Percentiles rank a stretch among this genome's conserved stretches.
Evolutionary conservation across 2,113 vertebrate genomes (phyloP).

Genomic region (Aspiorhynchus laticeps): DNA sequence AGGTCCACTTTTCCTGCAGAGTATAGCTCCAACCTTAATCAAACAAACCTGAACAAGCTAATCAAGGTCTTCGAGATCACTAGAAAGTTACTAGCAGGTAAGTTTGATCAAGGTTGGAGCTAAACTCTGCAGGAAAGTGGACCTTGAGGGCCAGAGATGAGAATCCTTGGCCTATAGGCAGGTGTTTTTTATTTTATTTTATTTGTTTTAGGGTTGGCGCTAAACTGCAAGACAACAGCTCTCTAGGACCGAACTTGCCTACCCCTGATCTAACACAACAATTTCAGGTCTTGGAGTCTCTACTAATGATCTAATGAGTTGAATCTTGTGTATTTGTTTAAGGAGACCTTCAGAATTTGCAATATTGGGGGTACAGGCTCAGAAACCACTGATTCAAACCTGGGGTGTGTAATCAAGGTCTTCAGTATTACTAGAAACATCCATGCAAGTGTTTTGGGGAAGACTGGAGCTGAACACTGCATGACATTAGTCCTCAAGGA

Average conservation of each 20-base stretch:
- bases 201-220: no score
- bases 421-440: not conserved
- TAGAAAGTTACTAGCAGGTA: no score
- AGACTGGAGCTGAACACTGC: not conserved
- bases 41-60: not conserved
- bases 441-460: not conserved
- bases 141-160: no score
- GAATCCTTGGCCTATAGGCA: no score
- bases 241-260: not conserved
- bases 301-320: not conserved
- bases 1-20: not conserved
- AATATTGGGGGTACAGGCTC: not conserved
- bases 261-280: not conserved
- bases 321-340: not conserved
- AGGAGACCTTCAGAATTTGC: not conserved
- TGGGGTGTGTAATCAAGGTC: not conserved
- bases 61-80: no score
- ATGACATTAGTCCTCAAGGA: not conserved
- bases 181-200: no score
- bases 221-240: not conserved
- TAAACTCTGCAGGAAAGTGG: not conserved
- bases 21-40: not conserved
- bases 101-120: not conserved
- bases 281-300: not conserved
- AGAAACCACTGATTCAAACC: not conserved